Evolutionary conservation across 2,113 vertebrate species (phyloP).

Genomic region (Callionymus lyra): DNA sequence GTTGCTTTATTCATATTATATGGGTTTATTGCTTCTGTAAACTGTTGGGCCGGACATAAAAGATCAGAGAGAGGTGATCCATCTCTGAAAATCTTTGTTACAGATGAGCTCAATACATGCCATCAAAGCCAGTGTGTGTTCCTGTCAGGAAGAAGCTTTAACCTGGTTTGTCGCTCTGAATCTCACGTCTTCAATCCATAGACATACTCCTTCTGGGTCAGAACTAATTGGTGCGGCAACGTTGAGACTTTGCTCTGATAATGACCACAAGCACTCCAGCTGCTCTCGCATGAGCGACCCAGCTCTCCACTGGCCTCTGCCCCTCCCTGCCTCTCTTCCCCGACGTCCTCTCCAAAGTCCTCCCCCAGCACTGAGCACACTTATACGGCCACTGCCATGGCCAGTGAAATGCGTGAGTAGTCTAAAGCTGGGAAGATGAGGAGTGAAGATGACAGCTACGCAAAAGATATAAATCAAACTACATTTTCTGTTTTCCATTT

Average conservation of each 20-base stretch:
- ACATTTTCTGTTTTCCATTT: no score
- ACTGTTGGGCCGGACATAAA: no score
- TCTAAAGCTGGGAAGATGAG: background rate
- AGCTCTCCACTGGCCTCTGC: conserved; percentile 22
- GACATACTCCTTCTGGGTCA: conserved; percentile 60
- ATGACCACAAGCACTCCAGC: conserved; percentile 64
- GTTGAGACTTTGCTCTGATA: conserved; percentile 57
- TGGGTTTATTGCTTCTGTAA: no score
- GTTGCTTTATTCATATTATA: no score
- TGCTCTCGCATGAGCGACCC: conserved; percentile 53
- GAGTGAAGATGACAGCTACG: background rate
- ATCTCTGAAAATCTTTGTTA: no score
- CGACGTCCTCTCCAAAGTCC: no score
- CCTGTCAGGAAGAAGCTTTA: conserved; percentile 12
- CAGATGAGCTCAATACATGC: no score
- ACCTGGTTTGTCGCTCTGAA: conserved; percentile 25
- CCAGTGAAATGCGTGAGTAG: conserved; percentile 6
- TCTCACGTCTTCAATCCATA: conserved; percentile 29
- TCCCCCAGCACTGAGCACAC: conserved; percentile 20
- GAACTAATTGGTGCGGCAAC: conserved; percentile 64
- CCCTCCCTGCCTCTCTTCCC: no score
- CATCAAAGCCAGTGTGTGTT: conserved; percentile 6
- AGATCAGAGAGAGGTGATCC: no score
- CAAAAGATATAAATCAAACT: no score
- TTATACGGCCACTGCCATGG: conserved; percentile 25